Base-by-base conservation (phyloP, 2,113 vertebrate genomes). In the Zosterops hypoxanthus region DNA sequence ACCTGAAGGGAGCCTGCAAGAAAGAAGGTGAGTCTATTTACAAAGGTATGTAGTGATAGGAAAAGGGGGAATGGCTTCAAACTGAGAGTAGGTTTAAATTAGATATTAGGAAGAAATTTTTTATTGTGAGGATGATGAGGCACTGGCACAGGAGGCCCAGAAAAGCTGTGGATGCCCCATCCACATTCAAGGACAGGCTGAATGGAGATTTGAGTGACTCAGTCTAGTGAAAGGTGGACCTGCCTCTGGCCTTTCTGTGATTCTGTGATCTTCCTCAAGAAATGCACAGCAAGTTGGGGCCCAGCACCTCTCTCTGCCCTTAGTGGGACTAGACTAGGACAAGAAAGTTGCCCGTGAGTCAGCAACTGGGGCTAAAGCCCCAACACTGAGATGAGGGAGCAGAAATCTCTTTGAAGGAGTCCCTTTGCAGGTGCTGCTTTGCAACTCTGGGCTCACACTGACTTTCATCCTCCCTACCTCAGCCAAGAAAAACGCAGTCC, bases 341-440 rank as follows among this genome's bases (percentile, higher is more conserved):
- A 53, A 0, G 0, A 56, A 50, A 56, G 5, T 26, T 42, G 18
- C 46, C 57, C 2, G 1, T 12, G 10, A 79, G 23, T 14, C 12
- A 49, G 13, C 11, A 42, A 31, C 25, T 1, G 0, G 25, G 20
- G 31, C n/a, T 53, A 36, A 53, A 68, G 23, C 8, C 15, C 14
- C 34, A 9, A 2, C 8, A 2, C 19, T 6, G 20, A 76, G 20
- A 41, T 0, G 1, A 72, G 20, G 14, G 12, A 94, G 52, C 33
- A 42, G 25, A 8, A 89, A 9, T 23, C 13, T 63, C 53, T 65
- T 59, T 3, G 2, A 78, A 73, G 34, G 25, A 78, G 9, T 39
- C 23, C 9, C 8, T 78, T 55, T 36, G 17, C 19, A 89, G 44
- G 47, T 59, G 39, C 33, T 29, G 12, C 52, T 89, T 75, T 92